phyloP scores from a whole-genome alignment of 2,888 invertebrate genomes.

The Leptopilina drosophilae region DNA sequence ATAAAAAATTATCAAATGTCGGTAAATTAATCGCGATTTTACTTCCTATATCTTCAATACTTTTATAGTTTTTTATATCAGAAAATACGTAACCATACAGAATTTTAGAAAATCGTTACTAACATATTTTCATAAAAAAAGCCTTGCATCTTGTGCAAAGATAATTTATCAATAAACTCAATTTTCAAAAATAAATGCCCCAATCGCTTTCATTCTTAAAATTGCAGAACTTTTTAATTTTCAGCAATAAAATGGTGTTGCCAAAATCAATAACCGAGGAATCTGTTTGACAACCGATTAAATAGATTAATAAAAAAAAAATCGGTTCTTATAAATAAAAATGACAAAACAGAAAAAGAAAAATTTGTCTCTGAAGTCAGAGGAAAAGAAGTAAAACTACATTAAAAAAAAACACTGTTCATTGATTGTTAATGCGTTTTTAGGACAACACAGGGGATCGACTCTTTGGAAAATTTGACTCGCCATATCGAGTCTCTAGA shows the following conservation, averaged over 20 bases:
- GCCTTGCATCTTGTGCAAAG: too few relatives aligned
- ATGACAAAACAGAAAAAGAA: constrained; percentile 30
- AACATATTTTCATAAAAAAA: too few relatives aligned
- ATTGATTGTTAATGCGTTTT: constrained; percentile 28
- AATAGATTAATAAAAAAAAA: constrained; percentile 36
- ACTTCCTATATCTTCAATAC: too few relatives aligned
- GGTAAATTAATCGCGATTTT: too few relatives aligned
- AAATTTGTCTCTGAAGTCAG: constrained; percentile 12
- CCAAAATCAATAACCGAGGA: constrained; percentile 70
- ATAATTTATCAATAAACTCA: neutral
- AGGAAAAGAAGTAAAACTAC: neutral
- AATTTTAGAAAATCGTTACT: too few relatives aligned
- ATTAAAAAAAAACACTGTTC: constrained; percentile 5
- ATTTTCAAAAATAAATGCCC: neutral
- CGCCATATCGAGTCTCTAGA: constrained; percentile 6
- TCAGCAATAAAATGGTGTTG: constrained; percentile 66
- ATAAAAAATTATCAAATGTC: too few relatives aligned
- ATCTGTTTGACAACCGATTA: constrained; percentile 69
- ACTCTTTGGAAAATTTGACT: constrained; percentile 9
- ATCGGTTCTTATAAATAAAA: constrained; percentile 21
- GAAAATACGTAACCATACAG: too few relatives aligned
- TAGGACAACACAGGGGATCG: constrained; percentile 39
- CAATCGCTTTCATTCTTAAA: neutral
- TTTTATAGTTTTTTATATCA: too few relatives aligned
- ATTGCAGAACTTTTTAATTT: constrained; percentile 52